Base-by-base conservation (phyloP, 1,140 invertebrate genomes). In the Macrosteles quadrilineatus region DNA sequence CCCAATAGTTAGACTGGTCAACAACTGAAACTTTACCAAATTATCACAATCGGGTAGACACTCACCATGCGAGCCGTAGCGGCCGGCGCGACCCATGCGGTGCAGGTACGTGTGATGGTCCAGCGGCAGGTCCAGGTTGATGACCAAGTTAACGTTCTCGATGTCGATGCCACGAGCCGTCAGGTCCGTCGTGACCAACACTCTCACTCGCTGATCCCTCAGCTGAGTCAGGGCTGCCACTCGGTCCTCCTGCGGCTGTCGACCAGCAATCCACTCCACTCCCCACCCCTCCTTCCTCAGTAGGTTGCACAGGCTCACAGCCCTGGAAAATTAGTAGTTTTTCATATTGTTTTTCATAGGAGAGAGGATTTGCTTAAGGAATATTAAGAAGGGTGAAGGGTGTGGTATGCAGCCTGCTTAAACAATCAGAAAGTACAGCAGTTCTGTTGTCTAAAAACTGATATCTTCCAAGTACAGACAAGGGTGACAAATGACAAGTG, bases 51-150 rank as follows among this genome's bases (percentile, higher is more conserved):
- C n/a, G n/a, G n/a, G n/a, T n/a, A n/a, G n/a, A n/a, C 25, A 59
- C 55, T 73, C 84, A 67, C 92, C 93, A 76, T 86, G 84, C 19
- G 91, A 89, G 0, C 93, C 93, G 83, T 90, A 99, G 74, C 97
- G 84, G 0, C 97, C 97, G 64, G 95, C 95, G 75, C 97, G 86
- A 4, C 97, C 97, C 77, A 98, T 96, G 78, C 97, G 86, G 83
- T 99, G 98, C 69, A 99, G 85, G 85, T 98, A 99, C 1, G 94
- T 97, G 67, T 93, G 88, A 74, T 86, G 84, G 77, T 96, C 90
- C 62, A 74, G 76, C 1, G 98, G 95, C 45, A 91, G 78, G 79
- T 98, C 97, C 75, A 98, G 85, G 81, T 98, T 98, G 11, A 99
- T 87, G 0, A 99, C 91, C 47, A 99, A 82, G 84, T 99, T 93